Evolutionary conservation across 1,140 invertebrate genomes (phyloP).

Genomic region (Sarcophaga bullata): DNA sequence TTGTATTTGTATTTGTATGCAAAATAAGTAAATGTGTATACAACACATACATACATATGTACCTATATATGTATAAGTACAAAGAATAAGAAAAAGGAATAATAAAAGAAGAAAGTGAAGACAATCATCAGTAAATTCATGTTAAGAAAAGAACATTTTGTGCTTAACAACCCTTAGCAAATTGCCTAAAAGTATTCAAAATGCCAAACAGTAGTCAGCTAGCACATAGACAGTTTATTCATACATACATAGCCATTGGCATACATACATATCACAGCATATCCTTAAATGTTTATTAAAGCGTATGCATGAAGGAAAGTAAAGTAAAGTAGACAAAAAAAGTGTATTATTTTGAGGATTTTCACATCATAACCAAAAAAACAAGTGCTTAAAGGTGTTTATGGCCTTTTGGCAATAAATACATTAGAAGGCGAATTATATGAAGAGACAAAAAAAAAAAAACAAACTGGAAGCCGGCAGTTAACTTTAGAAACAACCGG

Average conservation of each 20-base stretch:
- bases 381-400: slow-evolving; percentile 16
- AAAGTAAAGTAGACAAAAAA: background rate
- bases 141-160: slow-evolving; percentile 11
- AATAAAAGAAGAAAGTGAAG: too few species aligned
- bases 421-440: background rate
- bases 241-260: background rate
- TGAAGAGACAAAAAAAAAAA: too few species aligned
- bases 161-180: slow-evolving; percentile 15
- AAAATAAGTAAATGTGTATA: too few species aligned
- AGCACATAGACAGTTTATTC: background rate
- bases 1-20: too few species aligned
- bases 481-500: too few species aligned
- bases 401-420: slow-evolving; percentile 14
- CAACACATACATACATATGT: too few species aligned
- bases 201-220: background rate
- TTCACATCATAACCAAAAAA: slow-evolving; percentile 15
- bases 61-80: too few species aligned
- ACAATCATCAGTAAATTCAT: background rate
- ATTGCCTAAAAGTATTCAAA: slow-evolving; percentile 12
- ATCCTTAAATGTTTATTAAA: slow-evolving; percentile 1
- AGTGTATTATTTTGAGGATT: background rate
- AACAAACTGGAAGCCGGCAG: too few species aligned
- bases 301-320: background rate
- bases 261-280: background rate
- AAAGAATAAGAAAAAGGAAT: too few species aligned